Conservation (phyloP, 2,113 vertebrate genomes). For the Coptodon bakossiorum region DNA sequence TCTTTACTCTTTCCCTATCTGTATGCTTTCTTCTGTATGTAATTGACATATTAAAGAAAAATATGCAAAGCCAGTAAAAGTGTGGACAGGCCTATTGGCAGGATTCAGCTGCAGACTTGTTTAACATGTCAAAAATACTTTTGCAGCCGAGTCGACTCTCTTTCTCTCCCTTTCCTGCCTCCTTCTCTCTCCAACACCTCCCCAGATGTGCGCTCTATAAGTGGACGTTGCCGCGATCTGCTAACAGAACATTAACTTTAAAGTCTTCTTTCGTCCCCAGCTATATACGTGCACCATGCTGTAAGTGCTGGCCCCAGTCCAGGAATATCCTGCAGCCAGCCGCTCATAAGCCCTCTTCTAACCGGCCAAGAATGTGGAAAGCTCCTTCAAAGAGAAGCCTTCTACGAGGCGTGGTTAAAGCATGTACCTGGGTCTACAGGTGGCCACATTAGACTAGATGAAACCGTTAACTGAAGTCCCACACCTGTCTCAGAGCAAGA, state of each 20-base stretch:
- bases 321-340: slow-evolving; percentile 60
- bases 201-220: slow-evolving; percentile 46
- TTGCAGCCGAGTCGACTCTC: neutral
- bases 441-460: slow-evolving; percentile 41
- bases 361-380: slow-evolving; percentile 66
- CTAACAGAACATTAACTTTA: slow-evolving; percentile 66
- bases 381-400: slow-evolving; percentile 51
- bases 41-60: neutral
- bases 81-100: neutral
- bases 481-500: slow-evolving; percentile 43
- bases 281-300: slow-evolving; percentile 42
- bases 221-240: slow-evolving; percentile 46
- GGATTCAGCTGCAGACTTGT: neutral
- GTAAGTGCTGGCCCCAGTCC: slow-evolving; percentile 58
- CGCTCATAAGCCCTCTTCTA: slow-evolving; percentile 53
- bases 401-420: slow-evolving; percentile 50
- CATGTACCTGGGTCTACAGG: slow-evolving; percentile 63
- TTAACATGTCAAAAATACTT: slow-evolving; percentile 5
- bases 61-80: neutral
- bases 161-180: neutral
- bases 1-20: neutral
- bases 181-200: slow-evolving; percentile 16
- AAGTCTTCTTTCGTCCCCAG: slow-evolving; percentile 52
- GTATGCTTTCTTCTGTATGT: neutral
- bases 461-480: slow-evolving; percentile 37